These are phyloP conservation scores for Fopius arisanus DNA, from an alignment of 1,140 invertebrate genomes.

Conservation along the genomic window DNA sequence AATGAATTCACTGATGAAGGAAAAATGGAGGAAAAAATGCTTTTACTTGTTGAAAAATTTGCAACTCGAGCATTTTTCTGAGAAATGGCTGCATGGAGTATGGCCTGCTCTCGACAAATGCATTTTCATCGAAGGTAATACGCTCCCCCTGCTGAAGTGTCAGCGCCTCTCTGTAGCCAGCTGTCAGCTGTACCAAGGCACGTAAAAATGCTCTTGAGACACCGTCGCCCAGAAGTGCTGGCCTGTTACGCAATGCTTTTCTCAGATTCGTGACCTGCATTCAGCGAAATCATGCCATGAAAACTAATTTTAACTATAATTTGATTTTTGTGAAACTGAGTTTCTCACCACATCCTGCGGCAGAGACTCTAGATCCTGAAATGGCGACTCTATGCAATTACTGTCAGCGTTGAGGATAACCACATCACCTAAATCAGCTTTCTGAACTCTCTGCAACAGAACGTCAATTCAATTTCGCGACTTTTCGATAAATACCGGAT, in stretches of 20 bases:
- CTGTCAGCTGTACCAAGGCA: constrained; percentile 89
- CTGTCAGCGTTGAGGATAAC: constrained; percentile 91
- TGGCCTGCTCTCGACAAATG: constrained; percentile 84
- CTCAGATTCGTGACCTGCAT: constrained; percentile 73
- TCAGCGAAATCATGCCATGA: constrained; percentile 30
- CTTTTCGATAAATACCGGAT: too few relatives aligned
- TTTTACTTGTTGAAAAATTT: constrained; percentile 91
- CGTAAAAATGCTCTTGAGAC: constrained; percentile 90
- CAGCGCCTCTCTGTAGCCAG: constrained; percentile 91
- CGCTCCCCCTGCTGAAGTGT: constrained; percentile 80
- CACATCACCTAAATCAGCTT: constrained; percentile 86
- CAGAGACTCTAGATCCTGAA: constrained; percentile 85
- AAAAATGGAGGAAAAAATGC: not conserved
- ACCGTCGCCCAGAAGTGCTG: constrained; percentile 82
- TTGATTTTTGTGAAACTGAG: constrained; percentile 7
- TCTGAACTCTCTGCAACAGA: constrained; percentile 71
- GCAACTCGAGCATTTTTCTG: constrained; percentile 87
- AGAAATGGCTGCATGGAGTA: constrained; percentile 87
- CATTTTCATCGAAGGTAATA: constrained; percentile 86
- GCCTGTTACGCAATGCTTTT: constrained; percentile 75
- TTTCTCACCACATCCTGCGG: constrained; percentile 81
- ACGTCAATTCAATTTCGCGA: too few relatives aligned
- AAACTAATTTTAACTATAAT: not conserved
- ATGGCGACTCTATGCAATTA: constrained; percentile 84
- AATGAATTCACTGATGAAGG: not conserved